Evolutionary conservation across 2,113 vertebrate genomes (phyloP).

Genomic region (Xiphias gladius): DNA sequence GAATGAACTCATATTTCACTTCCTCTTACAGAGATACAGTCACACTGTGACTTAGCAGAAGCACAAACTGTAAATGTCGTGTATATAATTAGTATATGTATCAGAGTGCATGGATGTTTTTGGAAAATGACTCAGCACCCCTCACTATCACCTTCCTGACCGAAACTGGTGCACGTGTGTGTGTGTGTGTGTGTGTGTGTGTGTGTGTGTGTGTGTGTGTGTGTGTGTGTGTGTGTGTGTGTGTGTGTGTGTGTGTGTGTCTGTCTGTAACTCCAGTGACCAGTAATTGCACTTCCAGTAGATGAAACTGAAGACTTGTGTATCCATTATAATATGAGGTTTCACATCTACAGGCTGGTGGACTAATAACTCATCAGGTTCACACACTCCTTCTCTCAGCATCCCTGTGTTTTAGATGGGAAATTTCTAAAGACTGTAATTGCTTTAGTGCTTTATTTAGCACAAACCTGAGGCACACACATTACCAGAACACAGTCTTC

Average conservation of each 20-base stretch:
- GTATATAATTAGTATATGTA: slow-evolving; percentile 3
- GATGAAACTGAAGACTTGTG: slow-evolving; percentile 43
- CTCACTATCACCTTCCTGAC: slow-evolving; percentile 35
- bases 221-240: neutral
- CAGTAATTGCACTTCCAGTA: slow-evolving; percentile 35
- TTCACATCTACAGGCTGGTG: slow-evolving; percentile 46
- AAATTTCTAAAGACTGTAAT: slow-evolving; percentile 15
- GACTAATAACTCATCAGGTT: slow-evolving; percentile 13
- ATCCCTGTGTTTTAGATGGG: neutral
- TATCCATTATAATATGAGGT: slow-evolving; percentile 25
- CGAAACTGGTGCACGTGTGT: slow-evolving; percentile 17
- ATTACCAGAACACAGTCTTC: neutral
- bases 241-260: neutral
- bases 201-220: neutral
- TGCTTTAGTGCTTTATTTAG: slow-evolving; percentile 2
- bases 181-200: neutral
- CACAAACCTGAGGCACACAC: slow-evolving; percentile 9
- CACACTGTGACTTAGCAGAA: slow-evolving; percentile 62
- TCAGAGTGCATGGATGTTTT: slow-evolving; percentile 14
- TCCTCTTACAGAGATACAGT: slow-evolving; percentile 57
- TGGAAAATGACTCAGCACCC: slow-evolving; percentile 40
- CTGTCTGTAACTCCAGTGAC: slow-evolving; percentile 29
- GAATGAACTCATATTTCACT: slow-evolving; percentile 61
- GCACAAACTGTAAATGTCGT: neutral
- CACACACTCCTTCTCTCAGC: neutral